Evolutionary conservation across 2,113 vertebrate species (phyloP), one percentile per base, ranked within the genome.

Genomic region (Pangasianodon hypophthalmus): DNA sequence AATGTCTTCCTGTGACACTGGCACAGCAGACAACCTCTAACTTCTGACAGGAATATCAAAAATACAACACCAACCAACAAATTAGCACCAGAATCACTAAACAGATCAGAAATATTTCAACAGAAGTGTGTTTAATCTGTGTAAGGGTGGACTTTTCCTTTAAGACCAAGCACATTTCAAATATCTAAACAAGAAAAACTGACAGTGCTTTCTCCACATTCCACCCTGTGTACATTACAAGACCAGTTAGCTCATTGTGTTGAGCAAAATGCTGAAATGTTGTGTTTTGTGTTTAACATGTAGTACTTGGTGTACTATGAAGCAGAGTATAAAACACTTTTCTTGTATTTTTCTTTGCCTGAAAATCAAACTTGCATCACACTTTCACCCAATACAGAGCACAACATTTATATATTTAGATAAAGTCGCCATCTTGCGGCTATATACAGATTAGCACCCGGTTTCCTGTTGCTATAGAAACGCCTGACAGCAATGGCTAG

Each of bases 401-500:
- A 41, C 80, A 60, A 37, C 10, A 6, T 56, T 37, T 37, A 37
- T 37, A 37, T 37, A 37, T 37, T 37, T n/a, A 52, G 16, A 19
- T 10, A 37, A 83, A 56, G 81, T 84, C 82, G 82, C 56, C 82
- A 84, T 46, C 82, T 84, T 62, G 82, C 13, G 56, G 56, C 37
- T 84, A 3, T 2, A 26, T 60, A 8, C 19, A 29, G 56, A 62
- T 3, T 41, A 21, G 37, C 24, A 2, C 37, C 6, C 32, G 26
- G 4, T 18, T 29, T 41, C 24, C 32, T 11, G 54, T 60, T 82
- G 52, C 80, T 82, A 82, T 56, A 56, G 80, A 82, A 56, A 82
- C 80, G 10, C 77, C 77, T 29, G 1, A 52, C 19, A 5, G 24
- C 2, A 14, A 10, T 0, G 77, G 26, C 77, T 0, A 3, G 29